Percentiles rank a stretch among this genome's conserved stretches.
phyloP scores from a whole-genome alignment of 2,797 vertebrate genomes.

The Etheostoma perlongum region DNA sequence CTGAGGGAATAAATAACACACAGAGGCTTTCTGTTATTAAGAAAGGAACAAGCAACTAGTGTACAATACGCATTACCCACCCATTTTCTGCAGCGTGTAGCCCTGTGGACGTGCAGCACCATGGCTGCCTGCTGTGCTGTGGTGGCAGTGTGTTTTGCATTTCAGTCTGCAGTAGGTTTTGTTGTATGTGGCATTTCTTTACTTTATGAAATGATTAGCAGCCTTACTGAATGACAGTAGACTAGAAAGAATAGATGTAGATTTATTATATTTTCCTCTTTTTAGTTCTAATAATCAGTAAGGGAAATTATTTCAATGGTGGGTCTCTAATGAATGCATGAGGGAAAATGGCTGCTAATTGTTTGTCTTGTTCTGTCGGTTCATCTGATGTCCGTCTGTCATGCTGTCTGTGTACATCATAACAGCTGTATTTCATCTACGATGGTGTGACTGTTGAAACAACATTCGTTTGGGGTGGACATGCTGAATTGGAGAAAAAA shows the following conservation, averaged over 20 bases:
- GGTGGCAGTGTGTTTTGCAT: conserved; percentile 73
- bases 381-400: conserved; percentile 67
- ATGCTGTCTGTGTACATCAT: conserved; percentile 62
- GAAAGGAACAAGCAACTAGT: background rate
- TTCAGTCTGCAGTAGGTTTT: conserved; percentile 49
- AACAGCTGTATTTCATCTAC: conserved; percentile 78
- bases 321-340: conserved; percentile 40
- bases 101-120: conserved; percentile 13
- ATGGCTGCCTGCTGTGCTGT: conserved; percentile 53
- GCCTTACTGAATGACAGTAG: conserved; percentile 48
- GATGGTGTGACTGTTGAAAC: conserved; percentile 59
- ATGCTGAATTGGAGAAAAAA: conserved; percentile 27
- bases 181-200: conserved; percentile 58
- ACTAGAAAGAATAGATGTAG: conserved; percentile 16
- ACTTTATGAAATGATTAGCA: conserved; percentile 78
- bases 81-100: background rate
- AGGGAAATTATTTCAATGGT: conserved; percentile 22
- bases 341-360: conserved; percentile 89
- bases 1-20: conserved; percentile 25
- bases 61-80: background rate
- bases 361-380: conserved; percentile 78
- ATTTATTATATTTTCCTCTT: conserved; percentile 14
- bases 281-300: conserved; percentile 29
- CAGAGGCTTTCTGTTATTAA: background rate
- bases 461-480: conserved; percentile 63